Percentiles rank a stretch among this genome's conserved stretches.
Evolutionary conservation across 2,888 invertebrate species (phyloP).

Genomic region (Tortricodes alternella): DNA sequence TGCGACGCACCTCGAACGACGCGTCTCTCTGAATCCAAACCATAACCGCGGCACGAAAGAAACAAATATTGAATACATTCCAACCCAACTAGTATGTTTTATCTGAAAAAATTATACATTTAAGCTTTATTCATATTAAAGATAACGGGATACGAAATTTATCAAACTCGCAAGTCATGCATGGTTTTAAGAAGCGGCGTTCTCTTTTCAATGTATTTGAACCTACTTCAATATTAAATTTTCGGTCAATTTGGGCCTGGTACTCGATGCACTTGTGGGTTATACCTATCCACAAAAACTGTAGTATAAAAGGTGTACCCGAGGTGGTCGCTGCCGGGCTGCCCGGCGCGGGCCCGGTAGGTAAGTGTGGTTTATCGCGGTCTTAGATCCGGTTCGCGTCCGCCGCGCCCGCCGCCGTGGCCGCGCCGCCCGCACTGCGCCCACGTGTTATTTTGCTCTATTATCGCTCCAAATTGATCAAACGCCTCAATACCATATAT

Average conservation of each 20-base stretch:
- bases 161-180: no score
- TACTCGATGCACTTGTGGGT: no score
- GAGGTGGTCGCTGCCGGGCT: no score
- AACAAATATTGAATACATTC: not conserved
- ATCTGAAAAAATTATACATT: not conserved
- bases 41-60: slow-evolving; percentile 6
- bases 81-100: not conserved
- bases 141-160: no score
- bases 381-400: slow-evolving; percentile 74
- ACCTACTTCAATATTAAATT: no score
- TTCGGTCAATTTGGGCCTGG: no score
- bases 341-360: slow-evolving; percentile 34
- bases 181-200: no score
- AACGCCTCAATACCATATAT: slow-evolving; percentile 52
- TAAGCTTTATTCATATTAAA: not conserved
- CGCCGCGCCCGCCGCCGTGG: no score
- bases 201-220: no score
- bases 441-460: slow-evolving; percentile 73
- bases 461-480: slow-evolving; percentile 73
- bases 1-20: slow-evolving; percentile 29
- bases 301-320: no score
- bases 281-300: no score
- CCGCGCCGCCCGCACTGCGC: slow-evolving; percentile 49
- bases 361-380: slow-evolving; percentile 69
- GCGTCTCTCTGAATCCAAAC: slow-evolving; percentile 33